Base-by-base conservation (phyloP, 1,140 invertebrate genomes). In the Drosophila seguyi region DNA sequence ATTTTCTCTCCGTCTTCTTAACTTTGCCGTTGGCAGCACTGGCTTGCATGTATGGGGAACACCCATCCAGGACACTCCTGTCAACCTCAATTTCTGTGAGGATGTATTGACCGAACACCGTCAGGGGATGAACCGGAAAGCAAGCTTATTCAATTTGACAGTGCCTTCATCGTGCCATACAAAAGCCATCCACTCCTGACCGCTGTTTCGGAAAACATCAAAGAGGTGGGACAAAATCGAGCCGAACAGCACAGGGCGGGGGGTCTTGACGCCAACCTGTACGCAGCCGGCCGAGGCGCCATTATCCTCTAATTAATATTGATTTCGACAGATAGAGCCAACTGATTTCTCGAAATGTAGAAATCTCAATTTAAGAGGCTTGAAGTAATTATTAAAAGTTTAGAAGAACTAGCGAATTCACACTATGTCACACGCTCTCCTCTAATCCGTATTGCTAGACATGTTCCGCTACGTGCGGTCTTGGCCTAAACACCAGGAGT, bases 241-340 rank as follows among this genome's bases (percentile, higher is more conserved):
- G n/a, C 0, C 18, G 22, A 27, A 18, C 3, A 18, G n/a, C 6
- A 25, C 6, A 11, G 29, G 20, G 13, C 13, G n/a, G 18, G 39
- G 57, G 57, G 31, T 20, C 22, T 50, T n/a, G 52, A n/a, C 14
- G 36, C 36, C n/a, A 57, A 69, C 69, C 69, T 68, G 61, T 29
- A 31, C 13, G 34, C 31, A 39, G 10, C n/a, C 11, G 27, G 29
- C 27, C 6, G 1, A 13, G 47, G n/a, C 38, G 69, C 45, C 65
- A 75, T 82, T 83, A 82, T 79, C 61, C 69, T 71, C 69, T 83
- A 82, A 82, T 83, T 79, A 82, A 83, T 83, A 82, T 83, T 83
- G 81, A 82, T 82, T 82, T 83, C 53, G 65, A 60, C 75, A 83
- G 75, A 79, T 57, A 82, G 66, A 79, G 79, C 60, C 60, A 82